Evolutionary conservation across 2,888 invertebrate genomes (phyloP), one percentile per base, ranked within the genome.

Genomic region (Caradrina clavipalpis): DNA sequence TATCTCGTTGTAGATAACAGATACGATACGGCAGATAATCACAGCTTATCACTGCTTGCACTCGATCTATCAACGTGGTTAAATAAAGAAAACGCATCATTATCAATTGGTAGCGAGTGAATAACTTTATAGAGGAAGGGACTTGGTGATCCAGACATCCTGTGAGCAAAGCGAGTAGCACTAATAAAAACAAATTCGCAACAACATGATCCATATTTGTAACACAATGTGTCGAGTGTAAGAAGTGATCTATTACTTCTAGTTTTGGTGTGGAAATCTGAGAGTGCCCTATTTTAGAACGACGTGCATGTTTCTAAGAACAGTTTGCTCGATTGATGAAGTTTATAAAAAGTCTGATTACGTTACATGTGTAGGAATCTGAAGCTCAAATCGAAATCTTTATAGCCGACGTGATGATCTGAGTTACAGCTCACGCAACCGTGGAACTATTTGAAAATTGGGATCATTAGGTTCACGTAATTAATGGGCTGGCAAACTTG

Each of bases 141-240:
- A 84, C 80, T 85, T 84, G 78, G 82, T 86, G 84, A 89, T 88
- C 86, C 85, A 89, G 88, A 88, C 90, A 91, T 91, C 90, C 91
- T 90, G 90, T 86, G 81, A 73, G 80, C 75, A 69, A 80, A 82
- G 67, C 50, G 56, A 69, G 64, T 31, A 67, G 61, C 45, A 68
- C 60, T 73, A 73, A 84, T 87, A 86, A 82, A 82, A 85, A 81
- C 78, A 83, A 72, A 78, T 82, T 80, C 56, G 69, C 71, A 63
- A 69, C 75, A 76, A 69, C 71, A 70, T 63, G 78, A 72, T 61
- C 86, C 85, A 81, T 87, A 81, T 82, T 80, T 66, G 85, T 76
- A 85, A 78, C 78, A 87, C 80, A 87, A 87, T 83, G 83, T 83
- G 69, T 51, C 62, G 73, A 78, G 71, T 78, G 68, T 75, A 78